Evolutionary conservation across 2,113 vertebrate species (phyloP).

Genomic region (Chaetodon auriga): DNA sequence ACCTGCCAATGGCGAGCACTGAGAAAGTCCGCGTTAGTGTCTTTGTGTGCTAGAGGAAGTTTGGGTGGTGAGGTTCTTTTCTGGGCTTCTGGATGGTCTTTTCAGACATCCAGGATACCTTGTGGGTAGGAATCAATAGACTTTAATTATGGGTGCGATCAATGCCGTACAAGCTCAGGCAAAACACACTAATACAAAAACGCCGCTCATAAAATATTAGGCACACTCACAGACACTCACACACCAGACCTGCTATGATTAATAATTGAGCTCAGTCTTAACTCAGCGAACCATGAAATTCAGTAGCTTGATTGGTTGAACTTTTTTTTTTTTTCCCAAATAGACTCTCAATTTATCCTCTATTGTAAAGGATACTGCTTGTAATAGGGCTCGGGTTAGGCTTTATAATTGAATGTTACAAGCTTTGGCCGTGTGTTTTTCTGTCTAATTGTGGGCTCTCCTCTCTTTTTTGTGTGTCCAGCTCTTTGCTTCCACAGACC

Average conservation of each 20-base stretch:
- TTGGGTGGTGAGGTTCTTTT: constrained; percentile 3
- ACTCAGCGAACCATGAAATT: constrained; percentile 61
- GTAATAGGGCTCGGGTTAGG: constrained; percentile 1
- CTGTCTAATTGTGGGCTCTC: constrained; percentile 14
- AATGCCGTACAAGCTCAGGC: constrained; percentile 30
- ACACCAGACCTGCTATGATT: constrained; percentile 40
- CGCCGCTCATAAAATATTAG: constrained; percentile 31
- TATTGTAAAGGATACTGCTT: constrained; percentile 21
- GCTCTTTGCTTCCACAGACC: constrained; percentile 91
- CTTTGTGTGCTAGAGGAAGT: not conserved
- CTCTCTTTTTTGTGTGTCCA: constrained; percentile 66
- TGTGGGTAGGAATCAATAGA: constrained; percentile 60
- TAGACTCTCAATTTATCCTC: constrained; percentile 11
- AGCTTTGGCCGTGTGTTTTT: not conserved
- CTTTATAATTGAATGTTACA: constrained; percentile 11
- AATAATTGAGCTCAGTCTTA: constrained; percentile 50
- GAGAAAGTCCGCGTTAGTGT: not conserved
- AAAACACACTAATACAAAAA: constrained; percentile 8
- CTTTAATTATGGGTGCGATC: constrained; percentile 69
- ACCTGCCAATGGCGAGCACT: not conserved
- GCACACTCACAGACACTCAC: not conserved
- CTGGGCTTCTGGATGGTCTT: not conserved
- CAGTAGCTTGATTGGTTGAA: constrained; percentile 33
- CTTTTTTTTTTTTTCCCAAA: constrained; percentile 10
- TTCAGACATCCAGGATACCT: constrained; percentile 34